phyloP scores from a whole-genome alignment of 92 coral and sea anemone genomes.

The Actinernus sp. region DNA sequence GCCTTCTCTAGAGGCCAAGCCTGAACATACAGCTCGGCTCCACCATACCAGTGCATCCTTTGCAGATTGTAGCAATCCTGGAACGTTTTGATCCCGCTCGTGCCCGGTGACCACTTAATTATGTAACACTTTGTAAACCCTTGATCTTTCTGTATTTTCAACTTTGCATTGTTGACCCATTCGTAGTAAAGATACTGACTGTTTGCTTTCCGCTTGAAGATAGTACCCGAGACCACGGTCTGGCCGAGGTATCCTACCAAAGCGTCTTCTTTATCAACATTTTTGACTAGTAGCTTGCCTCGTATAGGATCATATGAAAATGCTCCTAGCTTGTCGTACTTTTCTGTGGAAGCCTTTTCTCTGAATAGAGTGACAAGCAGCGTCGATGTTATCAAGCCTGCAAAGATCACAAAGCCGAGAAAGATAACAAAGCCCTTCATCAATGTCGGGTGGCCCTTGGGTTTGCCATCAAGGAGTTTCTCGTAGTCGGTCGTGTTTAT shows the following conservation, averaged over 20 bases:
- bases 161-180: conserved; percentile 54
- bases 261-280: conserved; percentile 45
- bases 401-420: conserved; percentile 39
- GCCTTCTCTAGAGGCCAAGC: conserved; percentile 83
- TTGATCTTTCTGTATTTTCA: conserved; percentile 30
- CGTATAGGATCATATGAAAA: conserved; percentile 49
- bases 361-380: conserved; percentile 1
- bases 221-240: conserved; percentile 21
- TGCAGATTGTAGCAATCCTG: conserved; percentile 65
- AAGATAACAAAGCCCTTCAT: conserved; percentile 41
- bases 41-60: conserved; percentile 71
- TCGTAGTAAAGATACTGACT: conserved; percentile 49
- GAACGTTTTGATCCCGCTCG: conserved; percentile 47
- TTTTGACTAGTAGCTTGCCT: conserved; percentile 52
- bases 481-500: neutral
- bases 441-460: conserved; percentile 5
- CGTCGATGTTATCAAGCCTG: conserved; percentile 23
- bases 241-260: conserved; percentile 63
- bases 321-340: conserved; percentile 43
- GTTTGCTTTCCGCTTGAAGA: conserved; percentile 33
- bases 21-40: conserved; percentile 72
- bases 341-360: too few species aligned
- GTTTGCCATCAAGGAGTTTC: conserved; percentile 1
- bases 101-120: conserved; percentile 61
- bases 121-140: conserved; percentile 43